Evolutionary conservation across 23 tunicate genomes (phyloP).

Genomic region (Styela clava): DNA sequence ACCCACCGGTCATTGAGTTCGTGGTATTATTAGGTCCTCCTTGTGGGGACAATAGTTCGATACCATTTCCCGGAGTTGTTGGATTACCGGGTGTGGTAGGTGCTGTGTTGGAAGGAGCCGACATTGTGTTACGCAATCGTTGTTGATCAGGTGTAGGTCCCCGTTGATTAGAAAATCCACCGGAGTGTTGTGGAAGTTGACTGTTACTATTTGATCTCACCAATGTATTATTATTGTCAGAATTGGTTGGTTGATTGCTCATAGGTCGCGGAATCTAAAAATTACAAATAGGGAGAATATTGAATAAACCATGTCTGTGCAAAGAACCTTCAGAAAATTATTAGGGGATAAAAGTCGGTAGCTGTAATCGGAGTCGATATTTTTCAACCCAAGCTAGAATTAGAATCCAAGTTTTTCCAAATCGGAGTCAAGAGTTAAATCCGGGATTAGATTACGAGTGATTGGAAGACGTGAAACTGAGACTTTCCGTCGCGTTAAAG

Average conservation of each 20-base stretch:
- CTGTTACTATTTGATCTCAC: not conserved
- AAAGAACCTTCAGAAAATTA: no score
- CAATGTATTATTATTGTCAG: not conserved
- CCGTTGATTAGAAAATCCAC: not conserved
- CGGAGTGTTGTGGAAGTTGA: not conserved
- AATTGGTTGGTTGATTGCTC: not conserved
- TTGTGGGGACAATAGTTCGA: slow-evolving; percentile 21
- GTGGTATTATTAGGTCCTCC: not conserved
- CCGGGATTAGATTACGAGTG: no score
- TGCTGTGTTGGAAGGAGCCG: slow-evolving; percentile 14
- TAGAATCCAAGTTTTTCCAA: no score
- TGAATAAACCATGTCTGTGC: no score
- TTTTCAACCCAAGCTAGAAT: no score
- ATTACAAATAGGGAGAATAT: slow-evolving; percentile 5
- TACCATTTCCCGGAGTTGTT: slow-evolving; percentile 1
- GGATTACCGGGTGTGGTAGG: slow-evolving; percentile 26
- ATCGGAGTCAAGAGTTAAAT: no score
- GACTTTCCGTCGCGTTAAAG: no score
- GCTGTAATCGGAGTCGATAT: no score
- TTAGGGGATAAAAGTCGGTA: no score
- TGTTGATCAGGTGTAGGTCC: not conserved
- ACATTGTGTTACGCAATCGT: slow-evolving; percentile 4
- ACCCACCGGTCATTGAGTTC: not conserved
- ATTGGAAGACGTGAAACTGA: no score
- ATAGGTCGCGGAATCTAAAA: slow-evolving; percentile 8